Base-by-base conservation (phyloP, 2,797 vertebrate species). In the Malacoraja senta region DNA sequence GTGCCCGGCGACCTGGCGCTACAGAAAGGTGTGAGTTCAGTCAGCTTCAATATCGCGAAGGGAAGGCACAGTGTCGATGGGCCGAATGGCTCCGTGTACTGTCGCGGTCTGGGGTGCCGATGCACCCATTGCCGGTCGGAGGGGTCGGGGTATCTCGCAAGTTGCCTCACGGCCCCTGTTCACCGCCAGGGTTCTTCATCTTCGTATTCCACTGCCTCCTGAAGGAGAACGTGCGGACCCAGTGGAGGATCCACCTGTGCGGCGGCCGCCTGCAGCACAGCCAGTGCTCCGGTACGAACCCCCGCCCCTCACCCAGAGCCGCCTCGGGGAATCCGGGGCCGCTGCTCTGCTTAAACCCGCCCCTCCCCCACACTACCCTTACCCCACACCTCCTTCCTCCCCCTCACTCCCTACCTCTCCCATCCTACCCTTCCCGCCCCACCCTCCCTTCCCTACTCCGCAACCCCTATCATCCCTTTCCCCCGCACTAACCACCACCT, bases 201-300 rank as follows among this genome's bases (percentile, higher is more conserved):
- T 99, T 98, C 94, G 80, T 98, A 92, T 98, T 98, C 94, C 97
- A 98, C 95, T 99, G 98, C 93, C 93, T 98, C 93, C 97, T 98
- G 97, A 99, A 99, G 94, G 97, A 98, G 79, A 98, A 97, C 0
- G 98, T 98, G 83, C 94, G 95, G 93, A 97, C 97, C 93, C 97
- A 98, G 92, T 98, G 98, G 97, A 95, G 93, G 93, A 94, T 94
- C 19, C 95, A 97, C 84, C 94, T 98, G 91, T 97, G 96, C 94
- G 98, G 97, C n/a, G 95, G 97, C 83, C 96, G 95, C 93, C 96
- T 96, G 93, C 94, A 13, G 93, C 95, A 94, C 93, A 94, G 29
- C 93, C 95, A 97, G 83, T 94, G 94, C 94, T 97, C 97, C 94
- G 97, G 98, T 99, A 96, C 94, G 95, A 93, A 7, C 2, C 38